Base-by-base conservation (phyloP, 2,797 vertebrate species). In the Chelmon rostratus region DNA sequence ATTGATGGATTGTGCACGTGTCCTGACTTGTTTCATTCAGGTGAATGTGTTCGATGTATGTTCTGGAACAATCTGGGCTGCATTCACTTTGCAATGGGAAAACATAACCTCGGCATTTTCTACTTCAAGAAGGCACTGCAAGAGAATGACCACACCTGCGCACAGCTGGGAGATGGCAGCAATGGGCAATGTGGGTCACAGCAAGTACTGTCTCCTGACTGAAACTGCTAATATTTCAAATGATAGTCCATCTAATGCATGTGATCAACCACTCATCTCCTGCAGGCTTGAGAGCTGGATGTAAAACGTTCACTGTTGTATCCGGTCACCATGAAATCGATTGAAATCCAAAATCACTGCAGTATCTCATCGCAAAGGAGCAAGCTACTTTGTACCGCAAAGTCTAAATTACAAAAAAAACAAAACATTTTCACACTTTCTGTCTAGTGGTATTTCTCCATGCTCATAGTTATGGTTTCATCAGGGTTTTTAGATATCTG, bases 31-130 rank as follows among this genome's bases (percentile, higher is more conserved):
- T 85, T 31, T 75, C 59, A 2, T 74, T 37, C 87, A 99, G 98
- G 98, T 90, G 98, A 99, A 96, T 99, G 98, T 90, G 95, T 98
- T 68, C 94, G 97, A 4, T 99, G 98, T 86, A 99, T 99, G 98
- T 99, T 99, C 93, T 99, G 98, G 98, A 99, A 99, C 93, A 99
- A 99, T 88, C 96, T 99, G 88, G 98, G 98, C 75, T 99, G 98
- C 88, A 99, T 99, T 88, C 98, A 99, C 92, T 99, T 99, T 92
- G 98, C 98, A 52, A 99, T 99, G 98, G 98, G 98, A 83, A 99
- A 99, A 89, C 98, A 99, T 93, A 99, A 99, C 62, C 94, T 99
- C 53, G 98, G 98, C 47, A 97, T 99, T 87, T 99, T 99, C 95
- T 99, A 99, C 93, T 99, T 99, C 91, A 99, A 99, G 94, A 99